These are phyloP conservation scores for Dysmachus trigonus DNA, from an alignment of 2,888 invertebrate genomes.

Conservation along the genomic window DNA sequence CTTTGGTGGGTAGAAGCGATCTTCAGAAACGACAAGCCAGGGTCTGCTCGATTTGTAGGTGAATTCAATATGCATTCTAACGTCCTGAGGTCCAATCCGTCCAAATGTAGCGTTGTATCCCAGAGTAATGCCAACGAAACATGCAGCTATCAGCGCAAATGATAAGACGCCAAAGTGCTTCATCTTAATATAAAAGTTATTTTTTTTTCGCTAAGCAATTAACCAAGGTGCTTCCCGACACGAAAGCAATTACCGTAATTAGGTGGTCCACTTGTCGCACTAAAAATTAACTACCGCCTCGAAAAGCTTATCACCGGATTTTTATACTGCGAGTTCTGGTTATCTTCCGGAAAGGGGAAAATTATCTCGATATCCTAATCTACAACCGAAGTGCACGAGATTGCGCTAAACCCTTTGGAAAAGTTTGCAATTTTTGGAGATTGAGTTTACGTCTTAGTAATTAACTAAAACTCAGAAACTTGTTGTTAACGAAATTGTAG, in stretches of 20 bases:
- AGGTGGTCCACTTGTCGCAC: background rate
- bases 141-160: background rate
- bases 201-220: background rate
- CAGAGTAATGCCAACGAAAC: background rate
- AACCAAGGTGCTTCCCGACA: background rate
- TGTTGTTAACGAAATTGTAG: background rate
- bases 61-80: conserved; percentile 12
- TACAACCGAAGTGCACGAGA: background rate
- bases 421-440: background rate
- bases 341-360: background rate
- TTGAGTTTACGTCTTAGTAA: background rate
- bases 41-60: conserved; percentile 55
- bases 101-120: conserved; percentile 43
- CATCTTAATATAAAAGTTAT: background rate
- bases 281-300: background rate
- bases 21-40: conserved; percentile 53
- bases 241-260: background rate
- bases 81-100: conserved; percentile 10
- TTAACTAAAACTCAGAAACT: background rate
- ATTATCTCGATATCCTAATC: background rate
- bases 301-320: background rate
- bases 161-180: background rate
- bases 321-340: background rate
- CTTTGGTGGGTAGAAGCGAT: conserved; percentile 49
- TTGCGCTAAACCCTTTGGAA: background rate